Base-by-base conservation (phyloP, 37 sponge, comb jelly and placozoan species). In the Tethya wilhelma region DNA sequence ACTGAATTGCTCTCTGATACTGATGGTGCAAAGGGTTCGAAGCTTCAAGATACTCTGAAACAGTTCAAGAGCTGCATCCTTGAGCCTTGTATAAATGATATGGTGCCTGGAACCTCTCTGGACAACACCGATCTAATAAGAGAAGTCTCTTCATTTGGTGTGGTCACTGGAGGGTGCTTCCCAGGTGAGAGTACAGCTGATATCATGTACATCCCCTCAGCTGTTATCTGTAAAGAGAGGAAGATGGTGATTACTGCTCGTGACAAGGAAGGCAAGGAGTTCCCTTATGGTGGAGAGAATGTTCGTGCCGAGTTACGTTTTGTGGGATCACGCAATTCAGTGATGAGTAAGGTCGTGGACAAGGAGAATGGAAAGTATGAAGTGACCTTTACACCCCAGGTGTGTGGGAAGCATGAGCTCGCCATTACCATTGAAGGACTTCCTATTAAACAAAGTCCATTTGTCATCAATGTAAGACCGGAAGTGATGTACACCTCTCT, bases 1-100 rank as follows among this genome's bases (percentile, higher is more conserved):
- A 64, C 71, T 2, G 71, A 81, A 69, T 39, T 69, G 73, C 46
- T 81, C n/a, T 81, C 82, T 6, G 36, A n/a, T n/a, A n/a, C 73
- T 1, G 71, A 81, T 31, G 25, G 34, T 2, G 64, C 45, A 30
- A 71, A 71, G 55, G 44, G 45, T 40, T 32, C 31, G 33, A 71
- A 53, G 44, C 29, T 81, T 20, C 37, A 70, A 44, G 45, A 81
- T 19, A 22, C 63, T 4, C 9, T 81, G 63, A 69, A 81, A n/a
- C 82, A 57, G 64, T 81, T 60, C 44, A 70, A 42, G 0, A 26
- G 43, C 14, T 32, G 44, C 17, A 14, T 26, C 1, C 82, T 70
- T 31, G 64, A 58, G 5, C 64, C 73, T 12, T 43, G 57, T 0
- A 40, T 28, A 37, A 72, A 44, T 69, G 80, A 76, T 2, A 33